Base-by-base conservation (phyloP, 1,140 invertebrate species). In the Drosophila nikananu region DNA sequence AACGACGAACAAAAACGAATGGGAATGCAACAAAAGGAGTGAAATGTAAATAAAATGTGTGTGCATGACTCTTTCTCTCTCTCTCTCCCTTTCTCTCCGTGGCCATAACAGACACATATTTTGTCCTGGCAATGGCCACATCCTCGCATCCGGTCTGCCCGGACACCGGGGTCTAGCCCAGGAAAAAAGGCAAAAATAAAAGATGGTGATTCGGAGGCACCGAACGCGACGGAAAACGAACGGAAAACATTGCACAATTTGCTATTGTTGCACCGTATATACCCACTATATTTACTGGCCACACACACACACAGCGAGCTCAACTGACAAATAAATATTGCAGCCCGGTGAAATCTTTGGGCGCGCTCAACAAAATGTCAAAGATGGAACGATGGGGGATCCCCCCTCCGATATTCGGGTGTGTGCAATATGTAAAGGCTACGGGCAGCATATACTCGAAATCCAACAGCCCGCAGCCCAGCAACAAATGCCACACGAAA, bases 31-130 rank as follows among this genome's bases (percentile, higher is more conserved):
- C 55, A 77, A 75, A 77, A 86, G 71, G 48, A 59, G 63, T 39
- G 67, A 41, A 70, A 84, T 84, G 84, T 78, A 80, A 81, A 89
- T 89, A 80, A 90, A 82, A 73, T 73, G 68, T 65, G 51, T 57
- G 64, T 60, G 54, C 15, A 25, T 0, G 32, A 13, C 23, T 27
- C 25, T 12, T 5, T 2, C 48, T 35, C 52, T 55, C 32, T 21
- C 3, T 54, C 30, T 21, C 27, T 39, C n/a, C 41, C 30, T 21
- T 7, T 35, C 30, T 21, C 30, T 39, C n/a, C 37, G 15, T 55
- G 21, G 49, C 80, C 87, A 89, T 92, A 92, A 92, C 91, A 92
- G 79, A 82, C 91, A 92, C 91, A 92, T 92, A 92, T 92, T 92
- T 92, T 78, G 91, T 75, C 75, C 80, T 78, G 86, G 80, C 90